Evolutionary conservation across 2,797 vertebrate species (phyloP).

Genomic region (Bufotes viridis): DNA sequence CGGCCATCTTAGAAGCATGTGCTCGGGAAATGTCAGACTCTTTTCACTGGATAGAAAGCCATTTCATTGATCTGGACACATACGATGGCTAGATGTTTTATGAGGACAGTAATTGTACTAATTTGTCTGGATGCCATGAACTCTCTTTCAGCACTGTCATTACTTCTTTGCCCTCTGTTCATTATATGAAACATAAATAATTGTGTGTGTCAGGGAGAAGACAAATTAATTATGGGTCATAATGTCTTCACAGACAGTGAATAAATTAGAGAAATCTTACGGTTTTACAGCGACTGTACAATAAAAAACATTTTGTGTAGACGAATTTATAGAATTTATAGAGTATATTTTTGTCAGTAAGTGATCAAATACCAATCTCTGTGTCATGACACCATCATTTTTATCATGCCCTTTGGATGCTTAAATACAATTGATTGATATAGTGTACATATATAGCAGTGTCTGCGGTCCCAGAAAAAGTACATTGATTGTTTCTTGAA

Average conservation of each 20-base stretch:
- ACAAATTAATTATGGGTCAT: conserved; percentile 50
- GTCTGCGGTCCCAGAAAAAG: neutral
- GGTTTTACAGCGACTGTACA: conserved; percentile 16
- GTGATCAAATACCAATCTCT: neutral
- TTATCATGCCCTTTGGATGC: neutral
- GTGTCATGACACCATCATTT: neutral
- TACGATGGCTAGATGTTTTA: conserved; percentile 34
- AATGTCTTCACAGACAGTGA: conserved; percentile 34
- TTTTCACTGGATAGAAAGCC: neutral
- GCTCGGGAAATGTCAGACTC: conserved; percentile 7
- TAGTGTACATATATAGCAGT: too few species aligned
- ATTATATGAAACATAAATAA: conserved; percentile 48
- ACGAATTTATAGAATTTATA: conserved; percentile 18
- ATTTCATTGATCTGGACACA: conserved; percentile 18
- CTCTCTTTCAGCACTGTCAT: conserved; percentile 38
- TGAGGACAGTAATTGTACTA: conserved; percentile 46
- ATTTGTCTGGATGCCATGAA: conserved; percentile 28
- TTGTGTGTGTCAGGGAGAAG: conserved; percentile 45
- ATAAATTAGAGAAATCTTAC: conserved; percentile 27
- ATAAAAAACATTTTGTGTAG: conserved; percentile 15
- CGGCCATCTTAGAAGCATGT: neutral
- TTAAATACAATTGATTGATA: neutral
- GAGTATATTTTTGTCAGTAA: neutral
- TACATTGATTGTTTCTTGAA: neutral
- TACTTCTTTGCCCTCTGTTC: conserved; percentile 36